Percentiles rank a stretch among this genome's conserved stretches.
Conservation (phyloP, 2,797 vertebrate species). For the Todus mexicanus region DNA sequence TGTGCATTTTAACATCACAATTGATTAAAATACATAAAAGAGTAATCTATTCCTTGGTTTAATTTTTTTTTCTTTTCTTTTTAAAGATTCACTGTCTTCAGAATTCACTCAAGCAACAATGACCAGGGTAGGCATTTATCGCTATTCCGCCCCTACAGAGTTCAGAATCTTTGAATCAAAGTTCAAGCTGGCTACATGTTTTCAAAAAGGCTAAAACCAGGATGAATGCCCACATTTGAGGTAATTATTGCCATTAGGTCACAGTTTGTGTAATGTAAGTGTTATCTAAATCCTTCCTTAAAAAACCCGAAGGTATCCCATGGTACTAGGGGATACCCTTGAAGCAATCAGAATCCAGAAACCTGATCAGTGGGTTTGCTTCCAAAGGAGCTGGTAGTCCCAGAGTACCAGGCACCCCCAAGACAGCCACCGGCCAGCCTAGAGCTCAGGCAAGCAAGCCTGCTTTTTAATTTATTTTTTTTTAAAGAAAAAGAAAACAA, state of each 20-base stretch:
- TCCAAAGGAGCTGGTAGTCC: conserved; percentile 54
- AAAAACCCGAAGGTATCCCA: conserved; percentile 41
- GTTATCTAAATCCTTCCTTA: conserved; percentile 73
- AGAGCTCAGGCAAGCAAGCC: conserved; percentile 61
- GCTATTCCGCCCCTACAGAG: conserved; percentile 59
- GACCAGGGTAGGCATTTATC: conserved; percentile 67
- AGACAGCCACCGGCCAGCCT: conserved; percentile 46
- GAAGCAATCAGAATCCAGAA: conserved; percentile 60
- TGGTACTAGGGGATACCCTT: not conserved
- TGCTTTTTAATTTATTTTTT: not conserved
- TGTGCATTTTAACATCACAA: conserved; percentile 63
- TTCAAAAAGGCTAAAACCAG: conserved; percentile 77
- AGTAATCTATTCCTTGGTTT: conserved; percentile 69
- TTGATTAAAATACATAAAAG: conserved; percentile 69
- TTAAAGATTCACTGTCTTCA: conserved; percentile 64
- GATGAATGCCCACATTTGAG: conserved; percentile 80
- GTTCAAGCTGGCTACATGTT: conserved; percentile 76
- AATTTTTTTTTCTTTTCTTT: conserved; percentile 30
- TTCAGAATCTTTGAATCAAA: conserved; percentile 69
- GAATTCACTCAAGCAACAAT: conserved; percentile 72
- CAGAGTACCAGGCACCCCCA: not conserved
- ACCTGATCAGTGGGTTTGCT: conserved; percentile 71
- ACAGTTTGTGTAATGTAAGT: conserved; percentile 76
- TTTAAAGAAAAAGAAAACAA: conserved; percentile 10
- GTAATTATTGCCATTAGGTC: conserved; percentile 82